Evolutionary conservation across 2,113 vertebrate species (phyloP), one percentile per base, ranked within the genome.

Genomic region (Astur gentilis): DNA sequence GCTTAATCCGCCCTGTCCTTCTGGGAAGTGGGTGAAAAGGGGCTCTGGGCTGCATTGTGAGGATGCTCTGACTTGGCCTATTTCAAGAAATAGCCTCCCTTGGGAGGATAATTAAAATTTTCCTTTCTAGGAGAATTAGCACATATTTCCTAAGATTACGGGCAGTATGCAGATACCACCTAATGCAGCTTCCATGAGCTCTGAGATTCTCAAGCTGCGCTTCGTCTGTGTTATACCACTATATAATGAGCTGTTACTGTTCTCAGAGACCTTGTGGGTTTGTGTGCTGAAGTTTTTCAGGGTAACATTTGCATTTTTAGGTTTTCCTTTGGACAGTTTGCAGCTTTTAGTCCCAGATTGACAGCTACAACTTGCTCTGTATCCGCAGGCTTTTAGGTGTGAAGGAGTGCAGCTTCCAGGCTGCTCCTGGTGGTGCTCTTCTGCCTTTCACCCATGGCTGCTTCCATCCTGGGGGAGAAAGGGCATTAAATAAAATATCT

Each of bases 1-100:
- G 10, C 42, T 76, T 76, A 38, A 57, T 44, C 42, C 2, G 3
- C 34, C 50, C 31, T 36, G 31, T 71, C 26, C 60, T 88, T 36
- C 64, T 57, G 78, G 61, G 70, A 90, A 32, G 1, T 4, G 16
- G 47, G 50, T 0, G 10, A 34, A 66, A 49, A 79, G 23, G 38
- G 29, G 13, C 27, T 64, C 20, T 10, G 32, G 69, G 54, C 45
- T n/a, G 55, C 0, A 0, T 3, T 27, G n/a, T 32, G 40, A 75
- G 61, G 60, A 45, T 65, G 11, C 15, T 64, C 29, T 66, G 57
- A 40, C 40, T 75, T 10, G 31, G 14, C 27, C 19, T 18, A 0
- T 49, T 78, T 92, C 31, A n/a, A 73, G 15, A 55, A 81, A 34
- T 1, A 73, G 6, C 16, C 29, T 71, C 64, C 26, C 40, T 20